Evolutionary conservation across 2,113 vertebrate genomes (phyloP).

Genomic region (Rousettus leschenaultii): DNA sequence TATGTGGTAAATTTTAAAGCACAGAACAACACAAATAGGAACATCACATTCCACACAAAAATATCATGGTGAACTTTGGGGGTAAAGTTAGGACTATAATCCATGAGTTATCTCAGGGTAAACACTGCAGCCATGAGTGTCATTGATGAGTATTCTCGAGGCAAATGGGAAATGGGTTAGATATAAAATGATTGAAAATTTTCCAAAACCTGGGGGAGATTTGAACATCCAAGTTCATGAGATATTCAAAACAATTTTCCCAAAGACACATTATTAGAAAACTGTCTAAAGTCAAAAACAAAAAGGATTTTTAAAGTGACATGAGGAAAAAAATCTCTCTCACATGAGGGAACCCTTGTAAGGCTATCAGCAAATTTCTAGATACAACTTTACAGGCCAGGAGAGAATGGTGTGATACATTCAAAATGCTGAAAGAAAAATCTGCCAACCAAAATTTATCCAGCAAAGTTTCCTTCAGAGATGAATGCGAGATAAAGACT

Average conservation of each 20-base stretch:
- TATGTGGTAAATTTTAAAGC: too few relatives aligned
- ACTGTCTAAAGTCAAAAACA: neutral
- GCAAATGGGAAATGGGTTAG: too few relatives aligned
- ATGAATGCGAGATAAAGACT: neutral
- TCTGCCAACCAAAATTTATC: neutral
- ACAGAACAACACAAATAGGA: too few relatives aligned
- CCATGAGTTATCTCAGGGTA: too few relatives aligned
- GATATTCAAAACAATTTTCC: neutral
- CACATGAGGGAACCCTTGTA: neutral
- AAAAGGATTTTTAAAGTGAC: neutral
- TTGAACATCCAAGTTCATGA: neutral
- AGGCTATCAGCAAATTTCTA: neutral
- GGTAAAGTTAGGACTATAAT: too few relatives aligned
- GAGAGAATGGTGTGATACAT: neutral
- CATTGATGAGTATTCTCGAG: too few relatives aligned
- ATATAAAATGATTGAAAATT: neutral
- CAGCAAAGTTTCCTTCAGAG: neutral
- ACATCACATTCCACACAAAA: too few relatives aligned
- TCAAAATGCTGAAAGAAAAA: neutral
- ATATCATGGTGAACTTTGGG: too few relatives aligned
- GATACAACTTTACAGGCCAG: too few relatives aligned
- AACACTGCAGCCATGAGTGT: too few relatives aligned
- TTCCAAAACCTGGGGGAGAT: neutral
- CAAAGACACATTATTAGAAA: neutral
- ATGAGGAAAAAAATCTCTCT: neutral